phyloP scores from a whole-genome alignment of 1,140 invertebrate species.

The Bombus soroeensis region DNA sequence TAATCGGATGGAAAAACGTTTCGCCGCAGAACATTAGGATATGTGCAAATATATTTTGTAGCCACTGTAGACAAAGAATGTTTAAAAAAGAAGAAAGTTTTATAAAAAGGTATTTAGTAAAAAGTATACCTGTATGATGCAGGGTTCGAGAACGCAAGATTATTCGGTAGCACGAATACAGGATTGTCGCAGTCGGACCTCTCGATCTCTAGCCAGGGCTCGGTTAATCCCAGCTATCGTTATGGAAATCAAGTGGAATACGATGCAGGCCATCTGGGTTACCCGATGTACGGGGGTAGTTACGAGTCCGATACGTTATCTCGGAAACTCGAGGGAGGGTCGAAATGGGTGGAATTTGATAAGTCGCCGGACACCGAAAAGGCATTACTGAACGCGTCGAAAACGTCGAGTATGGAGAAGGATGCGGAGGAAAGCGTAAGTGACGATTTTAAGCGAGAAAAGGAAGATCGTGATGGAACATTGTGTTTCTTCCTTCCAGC shows the following conservation, averaged over 20 bases:
- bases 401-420: slow-evolving; percentile 76
- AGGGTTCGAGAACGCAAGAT: slow-evolving; percentile 78
- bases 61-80: too few relatives aligned
- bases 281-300: slow-evolving; percentile 84
- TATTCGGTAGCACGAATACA: slow-evolving; percentile 85
- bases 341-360: slow-evolving; percentile 81
- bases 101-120: too few relatives aligned
- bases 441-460: not conserved
- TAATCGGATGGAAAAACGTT: too few relatives aligned
- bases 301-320: slow-evolving; percentile 79
- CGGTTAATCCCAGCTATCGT: slow-evolving; percentile 88
- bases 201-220: slow-evolving; percentile 87
- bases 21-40: too few relatives aligned
- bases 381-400: slow-evolving; percentile 72
- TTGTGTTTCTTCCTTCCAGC: slow-evolving; percentile 27
- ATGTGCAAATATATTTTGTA: too few relatives aligned
- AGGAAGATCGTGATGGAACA: not conserved
- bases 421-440: slow-evolving; percentile 77
- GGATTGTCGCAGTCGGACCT: slow-evolving; percentile 90
- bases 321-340: slow-evolving; percentile 83
- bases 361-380: slow-evolving; percentile 80
- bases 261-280: slow-evolving; percentile 87
- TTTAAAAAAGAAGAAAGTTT: not conserved
- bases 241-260: slow-evolving; percentile 91
- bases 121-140: not conserved